Evolutionary conservation across 2,888 invertebrate genomes (phyloP), one percentile per base, ranked within the genome.

Genomic region (Cataglyphis livida): DNA sequence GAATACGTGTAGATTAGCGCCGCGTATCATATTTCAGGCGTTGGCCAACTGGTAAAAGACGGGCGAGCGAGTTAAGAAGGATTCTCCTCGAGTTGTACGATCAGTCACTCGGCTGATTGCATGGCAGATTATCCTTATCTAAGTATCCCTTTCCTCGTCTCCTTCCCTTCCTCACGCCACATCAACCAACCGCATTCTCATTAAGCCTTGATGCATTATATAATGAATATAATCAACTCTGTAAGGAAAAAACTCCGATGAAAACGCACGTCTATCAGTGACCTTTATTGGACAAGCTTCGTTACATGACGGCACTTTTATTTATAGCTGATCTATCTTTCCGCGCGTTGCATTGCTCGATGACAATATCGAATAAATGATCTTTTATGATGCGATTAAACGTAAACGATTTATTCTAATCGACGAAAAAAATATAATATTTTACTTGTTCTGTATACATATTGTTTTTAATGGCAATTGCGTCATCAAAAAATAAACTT

Each of bases 41-140:
- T n/a, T 18, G 59, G 9, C 68, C 57, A 57, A 41, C 21, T n/a
- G n/a, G 21, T 12, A 12, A 41, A 51, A n/a, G 7, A 25, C 21
- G 10, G 57, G 35, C 12, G 44, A 35, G 3, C 32, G 59, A 41
- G 76, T 59, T 78, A 61, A 79, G 70, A 61, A 61, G 78, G 59
- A 79, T 79, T 68, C 51, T 38, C 28, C 44, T 59, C 32, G 44
- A 59, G 48, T 44, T 35, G 44, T 44, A 18, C 59, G 59, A 70
- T 70, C 59, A 61, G 78, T 70, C 70, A 64, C 35, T 61, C 48
- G 78, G 70, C 70, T 76, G 78, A 79, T 79, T 79, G 71, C 78
- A 70, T 25, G 70, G 25, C 9, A 70, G 71, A 79, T 79, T 79
- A 79, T 70, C 71, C 59, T 79, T 48, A 70, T 79, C 59, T n/a